Percentiles rank a stretch among this genome's conserved stretches.
These are phyloP conservation scores for Centropristis striata DNA, from an alignment of 2,113 vertebrate genomes.

Conservation along the genomic window DNA sequence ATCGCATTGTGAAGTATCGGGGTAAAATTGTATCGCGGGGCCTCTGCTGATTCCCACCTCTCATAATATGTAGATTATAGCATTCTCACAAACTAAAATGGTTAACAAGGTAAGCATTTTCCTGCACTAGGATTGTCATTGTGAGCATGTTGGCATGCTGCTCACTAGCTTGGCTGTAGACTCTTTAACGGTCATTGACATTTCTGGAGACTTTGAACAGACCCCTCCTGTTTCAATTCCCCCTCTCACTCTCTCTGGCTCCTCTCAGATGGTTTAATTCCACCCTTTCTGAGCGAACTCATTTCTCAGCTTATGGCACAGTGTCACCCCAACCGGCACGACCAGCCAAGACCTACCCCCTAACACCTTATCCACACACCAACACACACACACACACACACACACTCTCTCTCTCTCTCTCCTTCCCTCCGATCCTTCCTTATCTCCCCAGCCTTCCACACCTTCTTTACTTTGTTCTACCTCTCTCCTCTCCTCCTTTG, in stretches of 20 bases:
- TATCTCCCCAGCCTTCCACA: slow-evolving; percentile 51
- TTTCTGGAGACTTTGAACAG: slow-evolving; percentile 32
- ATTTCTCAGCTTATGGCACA: slow-evolving; percentile 65
- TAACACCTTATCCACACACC: slow-evolving; percentile 49
- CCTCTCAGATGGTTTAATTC: slow-evolving; percentile 50
- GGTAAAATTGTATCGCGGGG: too few species aligned
- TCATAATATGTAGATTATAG: too few species aligned
- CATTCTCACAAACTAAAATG: not conserved
- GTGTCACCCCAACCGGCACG: slow-evolving; percentile 18
- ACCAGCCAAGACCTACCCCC: slow-evolving; percentile 40
- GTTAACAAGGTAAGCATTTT: not conserved
- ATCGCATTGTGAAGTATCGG: too few species aligned
- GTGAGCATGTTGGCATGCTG: slow-evolving; percentile 9
- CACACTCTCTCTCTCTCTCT: not conserved
- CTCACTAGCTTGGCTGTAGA: not conserved
- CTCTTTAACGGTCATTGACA: not conserved
- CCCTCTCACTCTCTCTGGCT: slow-evolving; percentile 16
- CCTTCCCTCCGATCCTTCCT: slow-evolving; percentile 15
- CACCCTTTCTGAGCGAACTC: slow-evolving; percentile 38
- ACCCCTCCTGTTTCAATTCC: slow-evolving; percentile 16
- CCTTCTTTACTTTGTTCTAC: slow-evolving; percentile 33
- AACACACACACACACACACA: slow-evolving; percentile 15
- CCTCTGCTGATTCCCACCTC: too few species aligned
- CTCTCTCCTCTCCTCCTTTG: slow-evolving; percentile 23
- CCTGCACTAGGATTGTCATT: not conserved